Base-by-base conservation (phyloP, 2,888 invertebrate genomes). In the Eurytoma californica region DNA sequence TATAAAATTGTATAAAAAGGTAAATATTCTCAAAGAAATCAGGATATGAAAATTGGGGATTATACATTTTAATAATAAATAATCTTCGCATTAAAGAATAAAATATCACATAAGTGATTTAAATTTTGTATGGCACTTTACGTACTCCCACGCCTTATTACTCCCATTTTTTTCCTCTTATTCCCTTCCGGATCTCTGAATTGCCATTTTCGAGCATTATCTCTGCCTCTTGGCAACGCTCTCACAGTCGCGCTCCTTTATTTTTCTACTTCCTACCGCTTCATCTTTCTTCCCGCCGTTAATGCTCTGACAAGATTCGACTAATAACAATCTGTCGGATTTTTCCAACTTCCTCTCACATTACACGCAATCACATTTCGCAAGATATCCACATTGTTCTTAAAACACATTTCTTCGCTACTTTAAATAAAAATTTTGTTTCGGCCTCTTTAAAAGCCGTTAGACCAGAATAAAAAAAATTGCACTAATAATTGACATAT, bases 321-420 rank as follows among this genome's bases (percentile, higher is more conserved):
- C 67, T 75, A 67, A 67, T 68, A 67, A 47, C 67, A 67, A 75
- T 75, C 18, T 16, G 55, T n/a, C 55, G 55, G 18, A 55, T n/a
- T n/a, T n/a, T 55, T 16, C n/a, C 55, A n/a, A 55, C 14, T 18
- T 18, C 9, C 20, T 13, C 12, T 2, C 20, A 39, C 39, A 39
- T 20, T 18, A 18, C 13, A 57, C 13, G 3, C 12, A 57, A 20
- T 57, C 20, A 20, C 18, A 20, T 57, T 57, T 20, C 57, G 20
- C 18, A 18, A 57, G 57, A 9, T 12, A 18, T 57, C 7, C 9
- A 57, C n/a, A 57, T 9, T 57, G n/a, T 58, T 3, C 13, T 3
- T 20, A 57, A 3, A 24, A 9, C 13, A 58, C 58, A 20, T 28
- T n/a, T 13, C n/a, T 30, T 61, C 61, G 14, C 24, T 7, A 1